Evolutionary conservation across 1,140 invertebrate genomes (phyloP), one percentile per base, ranked within the genome.

Genomic region (Trachymyrmex cornetzi): DNA sequence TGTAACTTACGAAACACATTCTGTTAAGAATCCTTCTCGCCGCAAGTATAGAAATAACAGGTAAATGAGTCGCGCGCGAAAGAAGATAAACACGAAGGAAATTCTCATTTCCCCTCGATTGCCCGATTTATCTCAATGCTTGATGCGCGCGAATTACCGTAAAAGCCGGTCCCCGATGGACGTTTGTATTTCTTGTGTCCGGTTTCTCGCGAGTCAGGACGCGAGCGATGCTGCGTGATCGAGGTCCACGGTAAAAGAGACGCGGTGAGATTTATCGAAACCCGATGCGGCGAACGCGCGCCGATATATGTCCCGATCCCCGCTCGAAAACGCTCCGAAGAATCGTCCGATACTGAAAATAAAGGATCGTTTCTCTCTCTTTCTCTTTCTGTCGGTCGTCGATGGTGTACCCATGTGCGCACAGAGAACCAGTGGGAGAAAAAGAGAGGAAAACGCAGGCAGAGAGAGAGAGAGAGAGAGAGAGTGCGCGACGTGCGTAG

Each of bases 331-430:
- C 50, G 85, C 85, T 91, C 84, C 81, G 63, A 85, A 88, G 90
- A 91, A 91, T 90, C 86, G 88, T 85, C 55, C 81, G 88, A 88
- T 91, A 88, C 87, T 77, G 77, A 91, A 91, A 91, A 91, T 91
- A 91, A 91, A 91, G 80, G 69, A 87, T 27, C 77, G 27, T 48
- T 77, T 67, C 9, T 67, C 59, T 63, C 59, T 63, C 24, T 63
- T 24, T 57, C 19, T 30, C 11, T 77, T 22, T 34, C 61, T 11
- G 1, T 7, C 27, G 53, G 66, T 61, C 81, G 82, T 59, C n/a
- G 53, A 12, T 55, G 85, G 19, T 69, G 59, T 59, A 61, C 81
- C 69, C 66, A 61, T 71, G 59, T n/a, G 53, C 38, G 77, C 12
- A 77, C 59, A 38, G 67, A 27, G 64, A 84, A 38, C 19, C 50